Base-by-base conservation (phyloP, 2,888 invertebrate species). In the Eucera pruinosa region DNA sequence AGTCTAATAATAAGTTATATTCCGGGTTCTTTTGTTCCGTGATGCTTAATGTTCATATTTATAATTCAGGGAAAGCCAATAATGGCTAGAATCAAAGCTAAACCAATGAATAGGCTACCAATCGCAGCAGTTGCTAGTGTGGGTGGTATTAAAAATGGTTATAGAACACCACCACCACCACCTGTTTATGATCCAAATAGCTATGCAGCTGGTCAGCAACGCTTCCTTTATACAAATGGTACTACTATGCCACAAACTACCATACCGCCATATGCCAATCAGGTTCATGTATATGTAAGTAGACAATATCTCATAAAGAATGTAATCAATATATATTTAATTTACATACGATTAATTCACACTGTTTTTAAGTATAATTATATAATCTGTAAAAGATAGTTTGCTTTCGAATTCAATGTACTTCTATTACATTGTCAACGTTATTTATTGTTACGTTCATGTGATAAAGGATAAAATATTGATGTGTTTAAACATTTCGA, bases 41-140 rank as follows among this genome's bases (percentile, higher is more conserved):
- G 20, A 15, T 39, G 39, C 33, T 60, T 57, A 57, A 18, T 47
- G 1, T 39, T 36, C 18, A 66, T 48, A 25, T 36, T 23, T 71
- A 30, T 70, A 36, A 71, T 75, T 65, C 91, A 96, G 94, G 97
- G 96, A 85, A 96, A 95, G 92, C 97, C 97, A 77, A 97, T 97
- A 86, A 96, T 96, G 96, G 97, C 97, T 52, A 94, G 97, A 85
- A 97, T 97, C 88, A 97, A 97, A 93, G 97, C 97, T 83, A 97
- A 97, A 92, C 96, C 97, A 80, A 96, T 95, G 94, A 95, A 95
- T 92, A 94, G 94, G 93, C 93, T 95, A 91, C 94, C 94, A 52
- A 93, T 95, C 83, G 94, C 94, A 57, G 93, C 93, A 69, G 91
- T 91, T 18, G 88, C 93, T 81, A 91, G 89, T 77, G 91, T 92